Evolutionary conservation across 2,888 invertebrate species (phyloP).

Genomic region (Yponomeuta evonymella): DNA sequence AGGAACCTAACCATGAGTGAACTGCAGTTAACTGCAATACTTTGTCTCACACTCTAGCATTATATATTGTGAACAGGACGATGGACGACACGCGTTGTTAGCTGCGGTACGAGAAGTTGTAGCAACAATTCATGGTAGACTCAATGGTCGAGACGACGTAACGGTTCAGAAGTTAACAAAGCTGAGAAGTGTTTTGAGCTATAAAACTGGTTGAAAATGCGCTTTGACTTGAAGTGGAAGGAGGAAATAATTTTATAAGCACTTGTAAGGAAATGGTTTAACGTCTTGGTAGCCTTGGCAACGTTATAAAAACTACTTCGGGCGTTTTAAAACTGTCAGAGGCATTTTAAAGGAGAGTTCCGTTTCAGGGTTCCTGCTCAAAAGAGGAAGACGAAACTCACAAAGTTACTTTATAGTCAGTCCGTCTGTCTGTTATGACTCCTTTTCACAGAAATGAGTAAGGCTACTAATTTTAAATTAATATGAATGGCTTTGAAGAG

Average conservation of each 20-base stretch:
- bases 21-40: not conserved
- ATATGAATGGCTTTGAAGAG: too few relatives aligned
- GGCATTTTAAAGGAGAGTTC: not conserved
- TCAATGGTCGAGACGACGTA: not conserved
- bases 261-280: too few relatives aligned
- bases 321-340: not conserved
- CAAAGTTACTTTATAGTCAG: too few relatives aligned
- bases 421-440: too few relatives aligned
- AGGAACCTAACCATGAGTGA: slow-evolving; percentile 35
- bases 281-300: not conserved
- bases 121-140: not conserved
- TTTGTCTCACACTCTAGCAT: not conserved
- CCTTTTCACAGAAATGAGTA: too few relatives aligned
- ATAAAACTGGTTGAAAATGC: slow-evolving; percentile 1
- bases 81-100: not conserved
- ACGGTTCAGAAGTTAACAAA: slow-evolving; percentile 1
- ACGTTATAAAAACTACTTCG: not conserved
- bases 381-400: too few relatives aligned
- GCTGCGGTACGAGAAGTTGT: not conserved
- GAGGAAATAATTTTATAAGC: not conserved
- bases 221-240: not conserved
- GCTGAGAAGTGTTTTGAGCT: slow-evolving; percentile 1
- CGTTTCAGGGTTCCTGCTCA: not conserved
- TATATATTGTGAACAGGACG: not conserved
- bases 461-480: too few relatives aligned